These are phyloP conservation scores for Steinernema khuongi DNA, from an alignment of 1,140 invertebrate genomes.

Conservation along the genomic window DNA sequence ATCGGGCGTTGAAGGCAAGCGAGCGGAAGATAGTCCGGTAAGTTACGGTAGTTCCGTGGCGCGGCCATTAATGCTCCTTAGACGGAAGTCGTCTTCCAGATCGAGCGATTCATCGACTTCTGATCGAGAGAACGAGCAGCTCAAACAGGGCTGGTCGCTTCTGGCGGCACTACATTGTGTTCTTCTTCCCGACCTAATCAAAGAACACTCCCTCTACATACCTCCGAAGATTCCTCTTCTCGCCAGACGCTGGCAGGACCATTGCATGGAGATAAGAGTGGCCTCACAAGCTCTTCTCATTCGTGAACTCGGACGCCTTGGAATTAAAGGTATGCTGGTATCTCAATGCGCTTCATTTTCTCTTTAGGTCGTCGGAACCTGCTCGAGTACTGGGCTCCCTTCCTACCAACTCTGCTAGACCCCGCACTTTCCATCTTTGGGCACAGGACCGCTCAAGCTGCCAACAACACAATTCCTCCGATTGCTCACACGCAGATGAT, in stretches of 20 bases:
- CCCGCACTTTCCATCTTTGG: conserved; percentile 53
- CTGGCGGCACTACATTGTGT: conserved; percentile 92
- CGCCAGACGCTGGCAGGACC: conserved; percentile 90
- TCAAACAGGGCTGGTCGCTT: conserved; percentile 92
- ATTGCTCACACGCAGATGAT: conserved; percentile 7
- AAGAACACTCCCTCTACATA: conserved; percentile 67
- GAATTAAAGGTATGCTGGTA: conserved; percentile 66
- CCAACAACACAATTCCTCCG: background rate
- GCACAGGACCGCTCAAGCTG: conserved; percentile 15
- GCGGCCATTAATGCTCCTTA: conserved; percentile 25
- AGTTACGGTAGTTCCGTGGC: background rate
- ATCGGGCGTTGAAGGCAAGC: conserved; percentile 71
- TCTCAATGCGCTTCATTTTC: background rate
- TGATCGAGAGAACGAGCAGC: conserved; percentile 69
- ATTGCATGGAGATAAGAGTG: conserved; percentile 88
- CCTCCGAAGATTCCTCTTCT: conserved; percentile 91
- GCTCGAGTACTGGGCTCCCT: conserved; percentile 89
- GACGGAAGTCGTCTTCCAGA: conserved; percentile 40
- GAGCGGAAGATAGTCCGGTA: conserved; percentile 1
- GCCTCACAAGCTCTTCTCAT: conserved; percentile 89
- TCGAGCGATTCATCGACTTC: conserved; percentile 35
- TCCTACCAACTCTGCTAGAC: conserved; percentile 69
- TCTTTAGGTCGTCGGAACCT: conserved; percentile 74
- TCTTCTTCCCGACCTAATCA: conserved; percentile 74
- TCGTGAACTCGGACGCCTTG: conserved; percentile 83